Conservation (phyloP, 2,113 vertebrate genomes). For the Crotalus horridus region DNA sequence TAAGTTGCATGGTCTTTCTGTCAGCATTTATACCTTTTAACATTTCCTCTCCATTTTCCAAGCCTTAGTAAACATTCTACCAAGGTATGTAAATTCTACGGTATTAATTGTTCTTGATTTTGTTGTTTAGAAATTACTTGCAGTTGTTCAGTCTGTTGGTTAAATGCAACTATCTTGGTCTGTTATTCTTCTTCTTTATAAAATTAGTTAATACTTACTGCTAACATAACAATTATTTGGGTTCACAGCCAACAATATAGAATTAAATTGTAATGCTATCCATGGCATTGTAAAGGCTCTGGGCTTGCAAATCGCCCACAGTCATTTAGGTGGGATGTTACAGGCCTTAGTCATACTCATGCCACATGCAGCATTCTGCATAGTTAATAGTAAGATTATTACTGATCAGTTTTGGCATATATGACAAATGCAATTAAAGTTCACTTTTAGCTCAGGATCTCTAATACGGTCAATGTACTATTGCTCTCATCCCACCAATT, state of each 20-base stretch:
- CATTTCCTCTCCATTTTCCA: not conserved
- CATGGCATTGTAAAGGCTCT: not conserved
- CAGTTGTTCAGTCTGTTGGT: not conserved
- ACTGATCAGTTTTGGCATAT: not conserved
- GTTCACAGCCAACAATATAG: not conserved
- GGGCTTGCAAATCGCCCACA: not conserved
- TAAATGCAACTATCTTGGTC: not conserved
- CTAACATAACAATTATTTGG: not conserved
- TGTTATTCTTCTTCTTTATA: not conserved
- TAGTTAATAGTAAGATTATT: not conserved
- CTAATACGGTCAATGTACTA: not conserved
- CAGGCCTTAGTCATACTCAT: not conserved
- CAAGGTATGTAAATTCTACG: not conserved
- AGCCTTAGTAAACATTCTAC: not conserved
- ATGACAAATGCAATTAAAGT: not conserved
- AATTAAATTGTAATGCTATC: not conserved
- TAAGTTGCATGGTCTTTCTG: not conserved
- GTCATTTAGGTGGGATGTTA: not conserved
- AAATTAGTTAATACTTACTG: not conserved
- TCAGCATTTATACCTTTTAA: not conserved
- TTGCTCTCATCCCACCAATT: not conserved
- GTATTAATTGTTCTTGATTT: not conserved
- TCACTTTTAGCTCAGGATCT: not conserved
- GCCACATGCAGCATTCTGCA: not conserved
- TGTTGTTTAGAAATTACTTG: not conserved